Percentiles rank a stretch among this genome's conserved stretches.
These are phyloP conservation scores for Vulpes vulpes DNA, from an alignment of 2,113 vertebrate species.

Conservation along the genomic window DNA sequence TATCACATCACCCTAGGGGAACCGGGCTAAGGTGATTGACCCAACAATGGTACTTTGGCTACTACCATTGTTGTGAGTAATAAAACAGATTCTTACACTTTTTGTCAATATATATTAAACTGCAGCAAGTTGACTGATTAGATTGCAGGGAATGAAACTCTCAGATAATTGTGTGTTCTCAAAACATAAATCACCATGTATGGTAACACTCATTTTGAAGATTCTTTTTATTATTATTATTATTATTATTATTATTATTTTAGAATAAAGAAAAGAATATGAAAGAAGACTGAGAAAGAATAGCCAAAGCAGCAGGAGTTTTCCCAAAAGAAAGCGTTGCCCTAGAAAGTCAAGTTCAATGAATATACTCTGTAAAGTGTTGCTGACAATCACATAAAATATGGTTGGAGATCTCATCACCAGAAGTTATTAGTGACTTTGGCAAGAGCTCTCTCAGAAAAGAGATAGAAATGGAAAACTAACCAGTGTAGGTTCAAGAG, in stretches of 20 bases:
- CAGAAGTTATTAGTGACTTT: neutral
- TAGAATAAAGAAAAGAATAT: neutral
- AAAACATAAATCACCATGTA: neutral
- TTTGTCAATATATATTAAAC: neutral
- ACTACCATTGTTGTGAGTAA: neutral
- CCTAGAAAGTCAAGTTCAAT: neutral
- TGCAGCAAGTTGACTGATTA: neutral
- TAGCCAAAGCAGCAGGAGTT: neutral
- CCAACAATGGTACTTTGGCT: neutral
- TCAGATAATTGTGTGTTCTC: neutral
- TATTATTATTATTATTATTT: neutral
- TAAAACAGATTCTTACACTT: neutral
- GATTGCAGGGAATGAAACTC: neutral
- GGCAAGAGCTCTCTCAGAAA: neutral
- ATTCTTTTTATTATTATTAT: neutral
- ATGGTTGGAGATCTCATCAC: fast-evolving
- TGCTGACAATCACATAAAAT: neutral
- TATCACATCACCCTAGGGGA: neutral
- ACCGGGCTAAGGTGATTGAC: neutral
- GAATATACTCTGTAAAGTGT: neutral
- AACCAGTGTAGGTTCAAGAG: neutral
- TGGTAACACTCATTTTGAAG: neutral
- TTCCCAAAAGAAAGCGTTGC: neutral
- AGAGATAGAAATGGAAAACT: neutral
- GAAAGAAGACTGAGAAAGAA: neutral